Conservation (phyloP, 1,140 invertebrate genomes). For the Bradysia coprophila region DNA sequence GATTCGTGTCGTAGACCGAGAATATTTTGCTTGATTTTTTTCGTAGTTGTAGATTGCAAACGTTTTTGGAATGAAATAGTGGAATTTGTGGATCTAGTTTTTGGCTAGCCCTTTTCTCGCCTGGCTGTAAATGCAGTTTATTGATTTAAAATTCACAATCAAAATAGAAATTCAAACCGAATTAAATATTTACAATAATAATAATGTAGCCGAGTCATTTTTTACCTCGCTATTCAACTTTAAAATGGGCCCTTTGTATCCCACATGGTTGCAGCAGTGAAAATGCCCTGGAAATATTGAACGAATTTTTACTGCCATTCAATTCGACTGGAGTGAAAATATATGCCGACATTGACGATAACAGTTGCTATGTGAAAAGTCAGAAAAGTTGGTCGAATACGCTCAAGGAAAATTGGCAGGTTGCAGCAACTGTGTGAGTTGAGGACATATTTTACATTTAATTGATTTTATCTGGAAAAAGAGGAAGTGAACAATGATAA, state of each 20-base stretch:
- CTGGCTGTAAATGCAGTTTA: no score
- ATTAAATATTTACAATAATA: no score
- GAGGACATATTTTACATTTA: slow-evolving; percentile 8
- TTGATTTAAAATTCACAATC: no score
- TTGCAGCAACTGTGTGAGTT: slow-evolving; percentile 25
- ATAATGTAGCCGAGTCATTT: slow-evolving; percentile 41
- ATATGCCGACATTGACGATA: slow-evolving; percentile 31
- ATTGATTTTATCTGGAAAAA: no score
- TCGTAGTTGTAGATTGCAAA: no score
- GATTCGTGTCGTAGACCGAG: no score
- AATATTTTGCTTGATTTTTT: no score
- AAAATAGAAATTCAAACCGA: no score
- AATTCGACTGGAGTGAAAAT: slow-evolving; percentile 36
- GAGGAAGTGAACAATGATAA: slow-evolving; percentile 1
- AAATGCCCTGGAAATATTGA: slow-evolving; percentile 34
- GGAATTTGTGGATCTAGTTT: no score
- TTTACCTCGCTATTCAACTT: slow-evolving; percentile 41
- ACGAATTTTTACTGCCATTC: slow-evolving; percentile 31
- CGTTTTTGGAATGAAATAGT: no score
- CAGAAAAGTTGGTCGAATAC: slow-evolving; percentile 16
- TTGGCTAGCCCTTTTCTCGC: no score
- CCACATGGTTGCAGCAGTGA: slow-evolving; percentile 36
- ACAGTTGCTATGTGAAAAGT: slow-evolving; percentile 34
- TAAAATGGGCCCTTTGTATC: slow-evolving; percentile 48
- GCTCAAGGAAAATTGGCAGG: slow-evolving; percentile 25